phyloP scores from a whole-genome alignment of 2,113 vertebrate species.

The Microtus ochrogaster region DNA sequence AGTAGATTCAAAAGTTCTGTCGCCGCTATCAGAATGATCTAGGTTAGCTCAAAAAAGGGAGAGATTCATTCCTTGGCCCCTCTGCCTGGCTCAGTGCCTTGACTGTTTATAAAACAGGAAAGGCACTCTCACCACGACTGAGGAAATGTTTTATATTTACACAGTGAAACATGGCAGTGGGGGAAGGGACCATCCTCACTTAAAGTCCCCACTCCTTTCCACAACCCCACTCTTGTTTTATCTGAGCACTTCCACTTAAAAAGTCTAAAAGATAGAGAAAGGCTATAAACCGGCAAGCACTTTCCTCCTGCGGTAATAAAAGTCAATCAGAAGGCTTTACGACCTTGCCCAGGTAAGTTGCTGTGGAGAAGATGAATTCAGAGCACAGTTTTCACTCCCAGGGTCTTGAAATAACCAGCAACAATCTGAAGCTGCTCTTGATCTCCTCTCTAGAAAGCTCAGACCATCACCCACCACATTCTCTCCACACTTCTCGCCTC shows the following conservation, averaged over 20 bases:
- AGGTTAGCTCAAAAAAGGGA: not conserved
- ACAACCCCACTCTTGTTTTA: not conserved
- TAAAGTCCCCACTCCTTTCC: not conserved
- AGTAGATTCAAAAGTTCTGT: conserved; percentile 28
- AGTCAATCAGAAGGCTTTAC: not conserved
- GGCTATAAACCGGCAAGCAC: not conserved
- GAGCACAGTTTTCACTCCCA: not conserved
- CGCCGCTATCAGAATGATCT: not conserved
- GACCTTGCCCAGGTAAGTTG: not conserved
- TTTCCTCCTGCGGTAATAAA: conserved; percentile 43
- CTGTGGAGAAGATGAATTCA: not conserved
- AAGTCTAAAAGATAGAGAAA: not conserved
- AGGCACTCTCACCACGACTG: not conserved
- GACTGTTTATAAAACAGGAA: conserved; percentile 27
- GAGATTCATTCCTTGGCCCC: conserved; percentile 22
- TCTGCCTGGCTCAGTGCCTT: conserved; percentile 9
- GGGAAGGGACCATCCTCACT: not conserved
- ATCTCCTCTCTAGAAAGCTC: not conserved
- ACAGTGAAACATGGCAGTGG: not conserved
- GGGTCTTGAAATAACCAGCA: not conserved
- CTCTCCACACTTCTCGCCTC: not conserved
- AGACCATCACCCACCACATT: not conserved
- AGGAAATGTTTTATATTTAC: conserved; percentile 19
- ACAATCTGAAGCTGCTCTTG: not conserved
- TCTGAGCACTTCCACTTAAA: conserved; percentile 6